Evolutionary conservation across 2,888 invertebrate genomes (phyloP), one percentile per base, ranked within the genome.

Genomic region (Stenotaenia linearis): DNA sequence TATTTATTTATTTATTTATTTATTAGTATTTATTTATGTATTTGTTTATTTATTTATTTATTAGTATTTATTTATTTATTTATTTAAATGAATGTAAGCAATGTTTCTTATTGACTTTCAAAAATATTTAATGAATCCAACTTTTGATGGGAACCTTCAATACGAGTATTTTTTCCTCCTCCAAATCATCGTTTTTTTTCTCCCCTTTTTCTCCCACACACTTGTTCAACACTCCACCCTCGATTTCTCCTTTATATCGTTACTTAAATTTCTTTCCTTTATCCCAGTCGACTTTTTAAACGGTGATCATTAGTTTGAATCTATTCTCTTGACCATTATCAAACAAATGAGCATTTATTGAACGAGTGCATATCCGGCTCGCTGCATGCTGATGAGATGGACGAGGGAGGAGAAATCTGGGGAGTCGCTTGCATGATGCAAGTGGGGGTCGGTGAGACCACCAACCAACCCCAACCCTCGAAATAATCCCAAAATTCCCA

Each of bases 281-380:
- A 61, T 61, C 61, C 61, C 15, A 61, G 61, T 61, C 25, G 61
- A 61, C 61, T 61, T 61, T 61, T 61, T 61, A 23, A 61, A 61
- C 15, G 61, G 61, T 61, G 25, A 61, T 61, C 61, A 61, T 61
- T 61, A 61, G 61, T 61, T 61, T 61, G 61, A 61, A 61, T 61
- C 61, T 25, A 61, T 61, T 61, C 61, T 61, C 61, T 61, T 61
- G 61, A 61, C 61, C 61, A 61, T 61, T 61, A 61, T 61, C 61
- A 61, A 61, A 61, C 61, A 61, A 61, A 61, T 61, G 61, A 61
- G 61, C 61, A 61, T 61, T 61, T 61, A 61, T 61, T 61, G 61
- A 61, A 61, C 61, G 61, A 61, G 61, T 61, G 61, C 61, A 61
- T 61, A 61, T 61, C 61, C 61, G 61, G 61, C 61, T 61, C 23